These are phyloP conservation scores for Orthosia incerta DNA, from an alignment of 2,888 invertebrate species.

Conservation along the genomic window DNA sequence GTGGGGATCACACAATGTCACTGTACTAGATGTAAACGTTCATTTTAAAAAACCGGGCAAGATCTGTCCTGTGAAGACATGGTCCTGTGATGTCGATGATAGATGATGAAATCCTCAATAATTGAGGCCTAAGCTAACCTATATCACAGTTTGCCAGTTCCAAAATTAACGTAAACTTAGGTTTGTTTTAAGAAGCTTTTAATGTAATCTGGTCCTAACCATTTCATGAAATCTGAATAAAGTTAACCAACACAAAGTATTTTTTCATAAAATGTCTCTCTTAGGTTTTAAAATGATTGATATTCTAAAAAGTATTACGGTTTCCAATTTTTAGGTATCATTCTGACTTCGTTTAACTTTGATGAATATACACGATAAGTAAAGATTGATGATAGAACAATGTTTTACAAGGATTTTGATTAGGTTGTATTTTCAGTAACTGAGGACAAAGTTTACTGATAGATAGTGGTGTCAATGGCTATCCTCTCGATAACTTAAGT, in stretches of 20 bases:
- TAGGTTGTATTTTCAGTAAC: slow-evolving; percentile 29
- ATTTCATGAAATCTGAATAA: too few species aligned
- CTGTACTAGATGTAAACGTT: not conserved
- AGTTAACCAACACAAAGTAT: too few species aligned
- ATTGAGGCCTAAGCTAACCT: not conserved
- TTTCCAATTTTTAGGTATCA: not conserved
- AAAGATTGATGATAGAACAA: slow-evolving; percentile 31
- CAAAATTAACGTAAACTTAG: too few species aligned
- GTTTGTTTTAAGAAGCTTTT: too few species aligned
- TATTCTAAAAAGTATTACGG: not conserved
- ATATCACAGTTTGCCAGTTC: not conserved
- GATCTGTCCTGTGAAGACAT: not conserved
- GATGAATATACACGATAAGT: too few species aligned
- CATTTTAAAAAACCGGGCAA: not conserved
- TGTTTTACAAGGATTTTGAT: slow-evolving; percentile 10
- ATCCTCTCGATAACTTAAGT: slow-evolving; percentile 44
- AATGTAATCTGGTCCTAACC: too few species aligned
- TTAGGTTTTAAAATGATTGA: slow-evolving; percentile 8
- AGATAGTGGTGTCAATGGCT: slow-evolving; percentile 45
- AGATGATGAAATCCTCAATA: not conserved
- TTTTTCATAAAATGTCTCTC: slow-evolving; percentile 12
- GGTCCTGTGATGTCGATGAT: not conserved
- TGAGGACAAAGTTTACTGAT: slow-evolving; percentile 34
- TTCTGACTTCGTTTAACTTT: not conserved
- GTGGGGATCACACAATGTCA: not conserved